phyloP scores from a whole-genome alignment of 1,140 invertebrate genomes.

The Eurytemora carolleeae region DNA sequence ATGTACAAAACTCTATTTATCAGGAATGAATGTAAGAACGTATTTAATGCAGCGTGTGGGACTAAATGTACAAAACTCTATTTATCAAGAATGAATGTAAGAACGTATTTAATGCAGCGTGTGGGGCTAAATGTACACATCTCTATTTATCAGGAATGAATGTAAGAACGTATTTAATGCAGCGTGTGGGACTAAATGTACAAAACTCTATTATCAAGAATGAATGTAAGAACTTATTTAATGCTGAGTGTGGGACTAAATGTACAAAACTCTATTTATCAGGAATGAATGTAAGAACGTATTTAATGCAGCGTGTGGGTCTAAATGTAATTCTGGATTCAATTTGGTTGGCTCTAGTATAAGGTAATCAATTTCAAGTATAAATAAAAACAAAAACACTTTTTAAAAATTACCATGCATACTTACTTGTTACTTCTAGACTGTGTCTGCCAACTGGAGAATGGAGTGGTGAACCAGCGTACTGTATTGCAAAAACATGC shows the following conservation, averaged over 20 bases:
- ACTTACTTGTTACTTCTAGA: no score
- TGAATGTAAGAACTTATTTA: constrained; percentile 40
- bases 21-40: no score
- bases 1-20: no score
- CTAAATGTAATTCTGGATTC: constrained; percentile 43
- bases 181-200: constrained; percentile 44
- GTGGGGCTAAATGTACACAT: constrained; percentile 38
- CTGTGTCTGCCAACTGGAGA: constrained; percentile 28
- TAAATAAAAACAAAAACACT: no score
- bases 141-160: background rate
- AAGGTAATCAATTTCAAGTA: no score
- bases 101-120: constrained; percentile 45
- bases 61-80: no score
- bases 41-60: no score
- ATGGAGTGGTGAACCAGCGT: constrained; percentile 41
- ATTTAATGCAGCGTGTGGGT: constrained; percentile 45
- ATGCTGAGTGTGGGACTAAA: constrained; percentile 44
- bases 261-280: no score
- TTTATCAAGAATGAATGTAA: no score
- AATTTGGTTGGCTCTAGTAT: constrained; percentile 41
- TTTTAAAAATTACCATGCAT: no score
- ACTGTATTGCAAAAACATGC: constrained; percentile 36
- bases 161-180: constrained; percentile 42
- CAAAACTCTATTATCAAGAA: no score
- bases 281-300: constrained; percentile 40